Evolutionary conservation across 2,888 invertebrate genomes (phyloP), one percentile per base, ranked within the genome.

Genomic region (Patella depressa): DNA sequence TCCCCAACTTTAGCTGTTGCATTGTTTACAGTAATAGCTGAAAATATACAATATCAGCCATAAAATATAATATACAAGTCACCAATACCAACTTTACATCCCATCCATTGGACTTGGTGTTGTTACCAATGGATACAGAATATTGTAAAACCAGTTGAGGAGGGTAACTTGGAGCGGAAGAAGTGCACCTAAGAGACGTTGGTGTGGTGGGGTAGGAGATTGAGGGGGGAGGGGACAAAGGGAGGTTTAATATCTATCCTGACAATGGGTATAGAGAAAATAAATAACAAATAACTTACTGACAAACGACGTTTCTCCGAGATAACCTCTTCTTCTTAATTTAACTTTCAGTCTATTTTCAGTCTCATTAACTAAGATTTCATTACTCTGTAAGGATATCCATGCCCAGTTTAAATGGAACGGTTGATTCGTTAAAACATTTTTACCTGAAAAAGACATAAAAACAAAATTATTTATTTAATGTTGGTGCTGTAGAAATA

Each of bases 361-460:
- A 0, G 89, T 90, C 82, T 91, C 91, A 75, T 90, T 88, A 45
- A 89, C 87, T 4, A 75, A 80, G 76, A 89, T 85, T 17, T 82
- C 78, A 59, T 85, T 85, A 9, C 82, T 83, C 53, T 87, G 88
- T 77, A 91, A 86, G 2, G 89, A 90, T 19, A 91, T 86, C 90
- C 90, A 91, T 4, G 90, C 89, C 92, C 92, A 92, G 82, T 89
- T 88, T 54, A 92, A 85, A 45, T 87, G 86, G 82, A 92, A 92
- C 7, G 86, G 88, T 79, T 91, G 90, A 72, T 89, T 88, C 29
- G 84, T 83, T 12, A 91, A 75, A 4, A 85, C 85, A 82, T 91
- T 91, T 54, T 88, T 88, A 69, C 89, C 91, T 91, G 85, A 29
- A 86, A 45, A 45, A 45, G 9, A 45, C 7, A 9, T 45, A 45